phyloP scores from a whole-genome alignment of 2,113 vertebrate genomes.

The Aleadryas rufinucha region DNA sequence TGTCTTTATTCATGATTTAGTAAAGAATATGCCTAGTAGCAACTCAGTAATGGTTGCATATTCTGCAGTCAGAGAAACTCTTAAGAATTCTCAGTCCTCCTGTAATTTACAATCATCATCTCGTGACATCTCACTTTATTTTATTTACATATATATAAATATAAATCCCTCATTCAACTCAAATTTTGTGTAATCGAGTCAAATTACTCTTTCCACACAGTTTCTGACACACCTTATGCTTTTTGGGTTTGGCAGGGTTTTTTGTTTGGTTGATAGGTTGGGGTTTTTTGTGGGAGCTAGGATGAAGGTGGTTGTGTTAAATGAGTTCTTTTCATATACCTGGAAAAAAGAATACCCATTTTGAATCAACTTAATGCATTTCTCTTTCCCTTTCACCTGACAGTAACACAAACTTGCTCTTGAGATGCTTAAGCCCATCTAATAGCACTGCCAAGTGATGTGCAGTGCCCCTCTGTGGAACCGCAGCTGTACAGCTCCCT shows the following conservation, averaged over 20 bases:
- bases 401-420: neutral
- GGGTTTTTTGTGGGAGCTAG: accelerated
- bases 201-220: neutral
- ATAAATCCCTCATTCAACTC: neutral
- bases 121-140: neutral
- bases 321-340: neutral
- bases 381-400: neutral
- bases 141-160: neutral
- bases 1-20: neutral
- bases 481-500: neutral
- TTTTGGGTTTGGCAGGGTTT: neutral
- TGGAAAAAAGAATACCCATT: neutral
- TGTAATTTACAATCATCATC: neutral
- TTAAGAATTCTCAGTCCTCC: neutral
- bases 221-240: neutral
- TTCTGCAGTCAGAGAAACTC: neutral
- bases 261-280: neutral
- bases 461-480: neutral
- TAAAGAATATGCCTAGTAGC: neutral
- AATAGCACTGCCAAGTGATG: neutral
- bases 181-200: neutral
- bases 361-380: neutral
- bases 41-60: neutral
- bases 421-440: neutral
- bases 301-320: neutral